Percentiles rank a stretch among this genome's conserved stretches.
phyloP scores from a whole-genome alignment of 1,140 invertebrate species.

The Aphelinus certus region DNA sequence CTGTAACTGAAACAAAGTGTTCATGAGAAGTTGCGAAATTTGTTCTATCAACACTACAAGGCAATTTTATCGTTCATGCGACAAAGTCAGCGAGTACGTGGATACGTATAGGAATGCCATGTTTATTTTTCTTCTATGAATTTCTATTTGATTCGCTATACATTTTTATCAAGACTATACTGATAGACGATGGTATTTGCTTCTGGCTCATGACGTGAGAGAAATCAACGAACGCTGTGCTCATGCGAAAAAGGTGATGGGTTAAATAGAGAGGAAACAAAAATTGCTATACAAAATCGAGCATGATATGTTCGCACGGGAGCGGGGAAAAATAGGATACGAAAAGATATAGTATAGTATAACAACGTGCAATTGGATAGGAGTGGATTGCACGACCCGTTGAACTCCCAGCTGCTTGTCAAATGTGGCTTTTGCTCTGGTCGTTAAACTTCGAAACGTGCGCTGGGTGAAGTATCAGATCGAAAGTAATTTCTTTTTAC shows the following conservation, averaged over 20 bases:
- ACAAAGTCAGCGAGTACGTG: neutral
- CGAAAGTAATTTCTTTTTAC: neutral
- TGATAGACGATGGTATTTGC: no score
- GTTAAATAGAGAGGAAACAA: neutral
- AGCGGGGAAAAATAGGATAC: neutral
- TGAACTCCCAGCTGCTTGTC: slow-evolving; percentile 45
- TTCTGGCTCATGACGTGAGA: neutral
- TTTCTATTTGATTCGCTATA: no score
- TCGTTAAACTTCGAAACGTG: slow-evolving; percentile 22
- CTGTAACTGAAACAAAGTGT: no score
- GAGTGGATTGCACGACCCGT: slow-evolving; percentile 5
- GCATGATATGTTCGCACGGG: slow-evolving; percentile 4
- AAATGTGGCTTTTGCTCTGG: slow-evolving; percentile 16
- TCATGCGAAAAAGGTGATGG: neutral
- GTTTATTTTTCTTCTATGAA: no score
- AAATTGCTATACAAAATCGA: slow-evolving; percentile 4
- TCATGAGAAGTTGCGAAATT: no score
- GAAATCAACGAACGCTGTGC: neutral
- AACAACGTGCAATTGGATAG: slow-evolving; percentile 4
- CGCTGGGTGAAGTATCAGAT: neutral
- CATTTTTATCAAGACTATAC: no score
- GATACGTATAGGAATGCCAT: no score
- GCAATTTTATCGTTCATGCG: no score
- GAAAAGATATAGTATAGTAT: slow-evolving; percentile 13
- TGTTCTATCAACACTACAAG: no score